Percentiles rank a stretch among this genome's conserved stretches.
Evolutionary conservation across 2,888 invertebrate species (phyloP).

Genomic region (Empis stercorea): DNA sequence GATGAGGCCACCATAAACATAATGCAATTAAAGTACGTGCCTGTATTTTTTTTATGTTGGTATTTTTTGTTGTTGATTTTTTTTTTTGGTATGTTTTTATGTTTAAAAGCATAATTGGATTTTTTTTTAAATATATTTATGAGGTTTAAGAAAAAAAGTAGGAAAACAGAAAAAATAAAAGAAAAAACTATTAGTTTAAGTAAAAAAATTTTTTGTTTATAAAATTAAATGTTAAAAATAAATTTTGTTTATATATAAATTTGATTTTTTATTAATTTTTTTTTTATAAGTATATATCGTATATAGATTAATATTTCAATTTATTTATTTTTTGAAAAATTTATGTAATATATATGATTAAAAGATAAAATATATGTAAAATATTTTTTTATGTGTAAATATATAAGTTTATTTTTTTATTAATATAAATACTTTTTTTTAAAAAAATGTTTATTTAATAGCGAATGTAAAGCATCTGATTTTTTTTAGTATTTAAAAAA

Average conservation of each 20-base stretch:
- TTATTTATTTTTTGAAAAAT: neutral
- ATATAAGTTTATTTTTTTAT: no score
- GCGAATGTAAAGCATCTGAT: no score
- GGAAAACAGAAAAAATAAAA: slow-evolving; percentile 8
- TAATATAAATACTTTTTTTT: no score
- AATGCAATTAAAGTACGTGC: slow-evolving; percentile 98
- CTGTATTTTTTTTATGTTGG: slow-evolving; percentile 39
- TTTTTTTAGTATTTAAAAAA: no score
- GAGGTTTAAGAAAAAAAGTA: no score
- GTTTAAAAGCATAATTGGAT: no score
- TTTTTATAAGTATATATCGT: neutral
- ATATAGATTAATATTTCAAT: neutral
- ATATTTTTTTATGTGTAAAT: neutral
- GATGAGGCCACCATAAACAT: slow-evolving; percentile 99
- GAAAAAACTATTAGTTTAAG: slow-evolving; percentile 11
- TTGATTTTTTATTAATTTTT: neutral
- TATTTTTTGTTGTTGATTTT: slow-evolving; percentile 12
- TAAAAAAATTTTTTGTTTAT: no score
- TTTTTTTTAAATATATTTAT: no score
- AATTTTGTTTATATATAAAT: no score
- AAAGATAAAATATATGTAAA: neutral
- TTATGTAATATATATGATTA: neutral
- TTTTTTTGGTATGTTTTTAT: slow-evolving; percentile 1
- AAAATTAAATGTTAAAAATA: no score
- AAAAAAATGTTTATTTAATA: no score